Conservation (phyloP, 1,140 invertebrate species). For the Dreissena rostriformis region DNA sequence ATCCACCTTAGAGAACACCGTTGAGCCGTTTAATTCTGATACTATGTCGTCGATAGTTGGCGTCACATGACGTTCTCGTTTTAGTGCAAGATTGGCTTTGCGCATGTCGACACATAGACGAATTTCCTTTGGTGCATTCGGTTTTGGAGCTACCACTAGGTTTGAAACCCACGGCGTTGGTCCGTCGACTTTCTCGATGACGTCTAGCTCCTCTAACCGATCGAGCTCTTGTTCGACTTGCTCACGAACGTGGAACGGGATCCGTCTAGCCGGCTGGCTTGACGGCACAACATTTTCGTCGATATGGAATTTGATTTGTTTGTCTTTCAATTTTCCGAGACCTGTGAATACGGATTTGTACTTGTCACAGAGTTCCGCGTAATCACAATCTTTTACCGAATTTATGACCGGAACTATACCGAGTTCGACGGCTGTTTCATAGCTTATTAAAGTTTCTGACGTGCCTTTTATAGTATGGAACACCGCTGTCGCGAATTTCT, state of each 20-base stretch:
- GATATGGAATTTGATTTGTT: not conserved
- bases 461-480: no score
- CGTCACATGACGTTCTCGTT: constrained; percentile 47
- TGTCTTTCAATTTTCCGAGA: constrained; percentile 6
- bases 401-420: no score
- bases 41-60: constrained; percentile 66
- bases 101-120: constrained; percentile 65
- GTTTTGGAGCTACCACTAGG: constrained; percentile 66
- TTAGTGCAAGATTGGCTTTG: constrained; percentile 55
- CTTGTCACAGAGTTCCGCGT: not conserved
- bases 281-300: not conserved
- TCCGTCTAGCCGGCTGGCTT: constrained; percentile 10
- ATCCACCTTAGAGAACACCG: constrained; percentile 62
- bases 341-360: not conserved
- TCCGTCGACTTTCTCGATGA: constrained; percentile 65
- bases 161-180: constrained; percentile 72
- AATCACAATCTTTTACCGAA: no score
- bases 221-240: constrained; percentile 41
- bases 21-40: constrained; percentile 56
- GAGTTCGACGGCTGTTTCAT: no score
- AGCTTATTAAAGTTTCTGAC: no score
- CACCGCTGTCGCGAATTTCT: no score
- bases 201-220: constrained; percentile 38
- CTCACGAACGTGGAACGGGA: constrained; percentile 39
- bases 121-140: constrained; percentile 46